Base-by-base conservation (phyloP, 2,888 invertebrate species). In the Cybosia mesomella region DNA sequence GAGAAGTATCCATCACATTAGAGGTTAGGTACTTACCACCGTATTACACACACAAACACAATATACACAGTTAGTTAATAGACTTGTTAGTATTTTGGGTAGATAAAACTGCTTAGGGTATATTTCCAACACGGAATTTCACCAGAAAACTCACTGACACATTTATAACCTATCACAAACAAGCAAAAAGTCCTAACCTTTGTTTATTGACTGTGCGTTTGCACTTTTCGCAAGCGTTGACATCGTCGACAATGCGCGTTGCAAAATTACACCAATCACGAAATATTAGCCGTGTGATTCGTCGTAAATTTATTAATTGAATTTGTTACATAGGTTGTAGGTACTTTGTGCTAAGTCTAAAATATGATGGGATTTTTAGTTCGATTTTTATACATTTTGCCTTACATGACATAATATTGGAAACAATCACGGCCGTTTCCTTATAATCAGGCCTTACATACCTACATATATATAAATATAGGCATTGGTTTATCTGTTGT, bases 361-460 rank as follows among this genome's bases (percentile, higher is more conserved):
- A 7, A 10, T 34, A 34, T 7, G 34, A 34, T 34, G 10, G 34
- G 9, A 34, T 34, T 34, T 34, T 34, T 34, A 34, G 8, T 49
- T 49, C 8, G 1, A 49, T 49, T 49, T 18, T 49, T n/a, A 49
- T 49, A 49, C n/a, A 49, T n/a, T 49, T n/a, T 49, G n/a, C 49
- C 9, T 8, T n/a, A n/a, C 28, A 9, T 49, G 49, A 9, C 49
- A 49, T 9, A n/a, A n/a, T 9, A 49, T 49, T 49, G 49, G n/a
- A 49, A n/a, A 49, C n/a, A n/a, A 49, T 49, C 49, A 9, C 49
- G 49, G 49, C n/a, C n/a, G 49, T 49, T 49, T 49, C 49, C 49
- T 49, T n/a, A 49, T 49, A n/a, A 49, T n/a, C n/a, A 8, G 9
- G 49, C 18, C 15, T 43, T 43, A 18, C n/a, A n/a, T n/a, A n/a